Evolutionary conservation across 2,797 vertebrate species (phyloP), one percentile per base, ranked within the genome.

Genomic region (Percopsis omiscomaycus): DNA sequence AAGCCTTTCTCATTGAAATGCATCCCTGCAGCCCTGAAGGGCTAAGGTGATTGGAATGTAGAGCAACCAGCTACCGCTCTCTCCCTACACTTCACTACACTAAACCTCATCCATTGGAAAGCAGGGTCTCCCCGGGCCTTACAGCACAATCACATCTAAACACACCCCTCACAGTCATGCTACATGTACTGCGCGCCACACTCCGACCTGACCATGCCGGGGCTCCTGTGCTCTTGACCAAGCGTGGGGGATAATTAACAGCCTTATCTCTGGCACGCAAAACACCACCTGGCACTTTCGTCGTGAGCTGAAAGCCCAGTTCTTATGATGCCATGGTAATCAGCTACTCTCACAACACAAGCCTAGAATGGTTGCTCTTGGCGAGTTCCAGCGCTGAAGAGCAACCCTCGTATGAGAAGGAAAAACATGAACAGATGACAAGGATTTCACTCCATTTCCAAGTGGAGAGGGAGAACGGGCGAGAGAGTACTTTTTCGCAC

Each of bases 381-480:
- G 59, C 56, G 51, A 64, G 28, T 64, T 60, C 72, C 71, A 74
- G 42, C 8, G 46, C 59, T 73, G 69, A 69, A 66, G 71, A 73
- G 69, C 48, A 69, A 59, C 8, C 64, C 73, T 81, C 75, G 68
- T 81, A 67, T 55, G 58, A 59, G 67, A 71, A 66, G 54, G 53
- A 67, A 79, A 79, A 75, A 49, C 45, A 22, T 56, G 50, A 61
- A 69, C 61, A 88, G 82, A 86, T 80, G 77, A 88, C 82, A 90
- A 89, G 82, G 78, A 87, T 78, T 79, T 64, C 12, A 59, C 61
- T 64, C 64, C 60, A 46, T 76, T 81, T 78, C 67, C 46, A 30
- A 66, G 55, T 5, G 50, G 27, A 51, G 30, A 69, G 58, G 78
- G 64, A 57, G 55, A 76, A 14, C 47, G 62, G 47, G 16, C 64